A percentile compares a stretch with the other conserved stretches of the same genome.
These are phyloP conservation scores for Hapalemur alaotrensis DNA, from an alignment of 2,797 vertebrate species.

Conservation along the genomic window DNA sequence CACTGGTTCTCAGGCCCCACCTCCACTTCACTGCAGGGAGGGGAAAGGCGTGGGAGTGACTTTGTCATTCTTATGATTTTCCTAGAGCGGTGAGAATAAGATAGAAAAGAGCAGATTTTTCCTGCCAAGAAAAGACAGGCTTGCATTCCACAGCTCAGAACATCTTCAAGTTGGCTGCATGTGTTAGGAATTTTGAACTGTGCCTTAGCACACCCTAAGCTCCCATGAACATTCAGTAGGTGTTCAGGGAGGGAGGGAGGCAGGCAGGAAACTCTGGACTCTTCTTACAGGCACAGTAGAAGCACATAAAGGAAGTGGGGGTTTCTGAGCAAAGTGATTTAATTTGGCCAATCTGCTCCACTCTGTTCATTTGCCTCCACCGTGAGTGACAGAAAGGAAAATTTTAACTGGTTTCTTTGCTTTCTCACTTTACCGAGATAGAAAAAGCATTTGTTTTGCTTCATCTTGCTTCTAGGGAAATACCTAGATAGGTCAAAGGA, in stretches of 20 bases:
- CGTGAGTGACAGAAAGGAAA: neutral
- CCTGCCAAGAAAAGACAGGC: neutral
- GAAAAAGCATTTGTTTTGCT: neutral
- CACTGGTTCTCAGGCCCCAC: neutral
- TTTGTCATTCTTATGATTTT: neutral
- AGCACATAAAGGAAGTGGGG: neutral
- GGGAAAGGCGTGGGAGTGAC: neutral
- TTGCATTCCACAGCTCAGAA: neutral
- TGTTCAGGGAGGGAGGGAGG: no score
- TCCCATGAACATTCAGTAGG: neutral
- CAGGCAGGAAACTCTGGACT: neutral
- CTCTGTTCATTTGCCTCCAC: neutral
- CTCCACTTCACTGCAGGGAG: neutral
- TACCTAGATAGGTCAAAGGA: neutral
- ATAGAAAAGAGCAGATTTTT: neutral
- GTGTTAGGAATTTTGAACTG: neutral
- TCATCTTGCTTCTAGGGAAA: neutral
- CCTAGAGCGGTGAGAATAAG: neutral
- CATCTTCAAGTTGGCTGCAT: neutral
- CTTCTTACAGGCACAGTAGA: neutral
- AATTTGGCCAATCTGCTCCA: neutral
- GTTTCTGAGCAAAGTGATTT: neutral
- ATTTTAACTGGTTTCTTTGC: neutral
- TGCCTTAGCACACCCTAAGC: neutral
- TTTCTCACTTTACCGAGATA: neutral